Evolutionary conservation across 2,888 invertebrate genomes (phyloP).

Genomic region (Parnassius apollo): DNA sequence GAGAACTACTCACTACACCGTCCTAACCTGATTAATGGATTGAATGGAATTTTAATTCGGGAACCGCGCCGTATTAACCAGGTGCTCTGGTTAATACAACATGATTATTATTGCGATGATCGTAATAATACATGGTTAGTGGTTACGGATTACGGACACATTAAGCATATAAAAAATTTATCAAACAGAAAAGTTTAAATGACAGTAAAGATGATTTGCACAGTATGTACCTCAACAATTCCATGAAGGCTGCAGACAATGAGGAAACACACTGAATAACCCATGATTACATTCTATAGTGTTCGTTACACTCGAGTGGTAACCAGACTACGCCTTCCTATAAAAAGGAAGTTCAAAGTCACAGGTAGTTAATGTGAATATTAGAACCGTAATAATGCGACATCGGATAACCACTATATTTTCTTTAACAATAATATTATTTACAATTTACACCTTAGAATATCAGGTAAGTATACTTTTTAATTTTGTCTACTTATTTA

Average conservation of each 20-base stretch:
- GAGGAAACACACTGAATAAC: conserved; percentile 41
- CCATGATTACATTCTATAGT: conserved; percentile 58
- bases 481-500: conserved; percentile 13
- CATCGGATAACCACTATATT: conserved; percentile 33
- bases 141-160: too few relatives aligned
- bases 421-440: conserved; percentile 38
- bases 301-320: conserved; percentile 52
- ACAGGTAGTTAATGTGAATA: conserved; percentile 56
- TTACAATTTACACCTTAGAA: conserved; percentile 43
- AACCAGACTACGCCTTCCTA: conserved; percentile 70
- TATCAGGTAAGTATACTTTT: conserved; percentile 55
- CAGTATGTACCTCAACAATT: conserved; percentile 10
- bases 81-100: too few relatives aligned
- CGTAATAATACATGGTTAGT: too few relatives aligned
- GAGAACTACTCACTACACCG: too few relatives aligned
- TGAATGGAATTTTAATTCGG: too few relatives aligned
- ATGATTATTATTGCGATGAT: too few relatives aligned
- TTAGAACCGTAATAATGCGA: conserved; percentile 55
- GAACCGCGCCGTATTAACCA: too few relatives aligned
- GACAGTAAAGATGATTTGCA: conserved; percentile 27
- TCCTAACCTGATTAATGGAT: too few relatives aligned
- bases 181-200: conserved; percentile 18
- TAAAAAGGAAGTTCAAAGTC: conserved; percentile 77
- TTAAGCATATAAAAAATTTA: too few relatives aligned
- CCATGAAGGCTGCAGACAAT: conserved; percentile 28